Conservation (phyloP, 2,113 vertebrate species). For the Donacobius atricapilla region DNA sequence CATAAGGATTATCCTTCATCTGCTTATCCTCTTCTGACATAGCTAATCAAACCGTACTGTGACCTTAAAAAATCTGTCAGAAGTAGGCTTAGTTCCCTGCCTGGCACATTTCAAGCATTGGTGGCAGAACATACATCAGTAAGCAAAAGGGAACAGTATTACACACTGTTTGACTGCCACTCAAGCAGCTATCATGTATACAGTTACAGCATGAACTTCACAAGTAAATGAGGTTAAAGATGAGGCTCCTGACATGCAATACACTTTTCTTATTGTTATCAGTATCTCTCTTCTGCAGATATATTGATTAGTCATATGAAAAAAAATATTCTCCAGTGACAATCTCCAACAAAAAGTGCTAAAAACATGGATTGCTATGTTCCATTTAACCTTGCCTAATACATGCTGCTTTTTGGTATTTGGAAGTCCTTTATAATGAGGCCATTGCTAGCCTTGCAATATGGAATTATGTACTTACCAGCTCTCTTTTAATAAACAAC, state of each 20-base stretch:
- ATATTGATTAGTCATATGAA: background rate
- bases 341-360: background rate
- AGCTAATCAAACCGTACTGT: background rate
- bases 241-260: background rate
- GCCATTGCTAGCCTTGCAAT: background rate
- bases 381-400: background rate
- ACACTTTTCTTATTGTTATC: background rate
- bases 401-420: background rate
- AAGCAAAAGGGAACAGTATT: background rate
- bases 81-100: background rate
- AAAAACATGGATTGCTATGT: background rate
- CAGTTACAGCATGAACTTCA: background rate
- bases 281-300: background rate
- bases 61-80: constrained; percentile 4
- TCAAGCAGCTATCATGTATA: background rate
- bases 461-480: background rate
- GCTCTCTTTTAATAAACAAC: background rate
- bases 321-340: background rate
- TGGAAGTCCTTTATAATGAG: background rate
- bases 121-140: background rate
- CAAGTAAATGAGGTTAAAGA: background rate
- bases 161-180: background rate
- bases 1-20: background rate
- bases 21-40: background rate
- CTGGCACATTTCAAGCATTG: background rate